Conservation (phyloP, 2,888 invertebrate species). For the Drosophila nr. medialis region DNA sequence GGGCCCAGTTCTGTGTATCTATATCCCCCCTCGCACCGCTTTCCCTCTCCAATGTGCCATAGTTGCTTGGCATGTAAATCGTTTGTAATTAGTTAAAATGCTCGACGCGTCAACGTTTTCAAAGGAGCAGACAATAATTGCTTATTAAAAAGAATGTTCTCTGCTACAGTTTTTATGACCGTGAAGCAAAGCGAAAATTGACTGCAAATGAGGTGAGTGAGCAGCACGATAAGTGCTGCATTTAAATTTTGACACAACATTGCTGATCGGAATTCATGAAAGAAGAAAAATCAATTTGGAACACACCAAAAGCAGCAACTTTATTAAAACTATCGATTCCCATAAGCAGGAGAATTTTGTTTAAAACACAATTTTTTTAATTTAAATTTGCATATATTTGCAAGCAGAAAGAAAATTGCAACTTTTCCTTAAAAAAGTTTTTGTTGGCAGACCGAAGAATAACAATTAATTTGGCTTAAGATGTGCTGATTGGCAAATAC, state of each 20-base stretch:
- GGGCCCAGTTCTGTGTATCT: slow-evolving; percentile 36
- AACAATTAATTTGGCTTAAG: not conserved
- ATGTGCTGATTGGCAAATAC: not conserved
- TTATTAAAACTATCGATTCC: not conserved
- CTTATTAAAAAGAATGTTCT: slow-evolving; percentile 73
- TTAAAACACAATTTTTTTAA: too few species aligned
- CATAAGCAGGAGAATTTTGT: not conserved
- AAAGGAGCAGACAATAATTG: slow-evolving; percentile 77
- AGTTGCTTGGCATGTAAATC: slow-evolving; percentile 75
- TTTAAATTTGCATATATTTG: not conserved
- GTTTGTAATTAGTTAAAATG: slow-evolving; percentile 78
- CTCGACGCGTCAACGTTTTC: slow-evolving; percentile 62
- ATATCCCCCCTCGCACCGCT: not conserved
- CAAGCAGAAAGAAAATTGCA: not conserved
- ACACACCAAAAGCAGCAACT: not conserved
- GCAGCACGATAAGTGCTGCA: slow-evolving; percentile 9
- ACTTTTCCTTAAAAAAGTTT: not conserved
- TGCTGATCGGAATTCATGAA: not conserved
- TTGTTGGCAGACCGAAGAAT: not conserved
- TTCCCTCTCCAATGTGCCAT: not conserved
- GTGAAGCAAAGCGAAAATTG: slow-evolving; percentile 65
- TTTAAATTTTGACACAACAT: not conserved
- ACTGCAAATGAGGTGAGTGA: slow-evolving; percentile 67
- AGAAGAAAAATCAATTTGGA: not conserved
- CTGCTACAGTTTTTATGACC: slow-evolving; percentile 67